Percentiles rank a stretch among this genome's conserved stretches.
These are phyloP conservation scores for Aethina tumida DNA, from an alignment of 1,140 invertebrate species.

Conservation along the genomic window DNA sequence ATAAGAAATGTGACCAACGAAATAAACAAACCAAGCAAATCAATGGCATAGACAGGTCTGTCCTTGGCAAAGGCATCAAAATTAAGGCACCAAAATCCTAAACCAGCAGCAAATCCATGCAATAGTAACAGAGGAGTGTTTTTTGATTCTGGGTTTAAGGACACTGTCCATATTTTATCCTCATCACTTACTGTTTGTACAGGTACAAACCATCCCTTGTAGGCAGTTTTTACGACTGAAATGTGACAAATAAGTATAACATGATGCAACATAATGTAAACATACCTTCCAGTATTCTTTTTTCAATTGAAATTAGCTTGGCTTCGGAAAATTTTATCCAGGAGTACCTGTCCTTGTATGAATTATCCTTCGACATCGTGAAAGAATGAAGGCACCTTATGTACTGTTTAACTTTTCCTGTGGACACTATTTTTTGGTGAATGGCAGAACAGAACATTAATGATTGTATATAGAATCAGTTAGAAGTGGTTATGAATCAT, in stretches of 20 bases:
- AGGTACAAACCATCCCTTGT: slow-evolving; percentile 73
- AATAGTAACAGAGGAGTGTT: slow-evolving; percentile 79
- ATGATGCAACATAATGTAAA: slow-evolving; percentile 19
- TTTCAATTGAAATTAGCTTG: slow-evolving; percentile 71
- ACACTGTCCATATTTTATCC: slow-evolving; percentile 77
- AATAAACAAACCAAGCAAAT: slow-evolving; percentile 64
- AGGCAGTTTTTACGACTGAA: slow-evolving; percentile 62
- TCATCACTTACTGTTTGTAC: slow-evolving; percentile 66
- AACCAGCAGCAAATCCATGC: slow-evolving; percentile 88
- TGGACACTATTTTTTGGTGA: too few relatives aligned
- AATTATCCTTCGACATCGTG: too few relatives aligned
- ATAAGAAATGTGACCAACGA: neutral
- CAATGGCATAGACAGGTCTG: slow-evolving; percentile 87
- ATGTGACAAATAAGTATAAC: slow-evolving; percentile 12
- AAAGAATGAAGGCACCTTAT: too few relatives aligned
- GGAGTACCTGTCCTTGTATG: too few relatives aligned
- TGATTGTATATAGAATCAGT: too few relatives aligned
- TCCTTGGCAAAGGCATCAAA: slow-evolving; percentile 66
- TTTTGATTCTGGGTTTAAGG: slow-evolving; percentile 59
- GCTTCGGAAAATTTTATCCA: slow-evolving; percentile 74
- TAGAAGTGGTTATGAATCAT: too few relatives aligned
- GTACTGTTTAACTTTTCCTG: too few relatives aligned
- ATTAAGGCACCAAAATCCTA: slow-evolving; percentile 89
- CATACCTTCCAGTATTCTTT: slow-evolving; percentile 77
- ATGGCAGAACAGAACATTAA: too few relatives aligned